A percentile compares a stretch with the other conserved stretches of the same genome.
phyloP scores from a whole-genome alignment of 2,888 invertebrate genomes.

The Leptarthrus brevirostris region DNA sequence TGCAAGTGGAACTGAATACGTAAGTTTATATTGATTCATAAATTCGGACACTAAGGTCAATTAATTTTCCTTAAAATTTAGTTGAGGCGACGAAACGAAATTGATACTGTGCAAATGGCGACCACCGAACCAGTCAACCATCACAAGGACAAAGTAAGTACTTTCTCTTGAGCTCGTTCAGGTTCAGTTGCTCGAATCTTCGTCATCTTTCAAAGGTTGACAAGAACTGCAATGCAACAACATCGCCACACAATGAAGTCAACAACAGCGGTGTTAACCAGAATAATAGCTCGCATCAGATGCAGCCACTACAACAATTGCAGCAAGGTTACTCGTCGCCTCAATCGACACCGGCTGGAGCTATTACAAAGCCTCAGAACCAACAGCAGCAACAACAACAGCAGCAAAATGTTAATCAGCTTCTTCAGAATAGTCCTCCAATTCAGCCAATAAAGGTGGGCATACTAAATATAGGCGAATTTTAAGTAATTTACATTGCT shows the following conservation, averaged over 20 bases:
- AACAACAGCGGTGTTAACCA: slow-evolving; percentile 61
- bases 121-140: slow-evolving; percentile 73
- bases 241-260: slow-evolving; percentile 62
- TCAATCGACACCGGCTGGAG: slow-evolving; percentile 21
- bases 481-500: neutral
- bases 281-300: slow-evolving; percentile 63
- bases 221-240: slow-evolving; percentile 78
- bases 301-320: slow-evolving; percentile 60
- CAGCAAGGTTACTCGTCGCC: slow-evolving; percentile 43
- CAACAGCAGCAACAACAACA: too few relatives aligned
- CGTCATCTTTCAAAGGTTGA: slow-evolving; percentile 69
- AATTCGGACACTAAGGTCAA: neutral
- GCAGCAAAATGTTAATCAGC: slow-evolving; percentile 33
- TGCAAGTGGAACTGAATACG: slow-evolving; percentile 67
- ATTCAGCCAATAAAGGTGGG: slow-evolving; percentile 59
- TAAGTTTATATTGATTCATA: slow-evolving; percentile 55
- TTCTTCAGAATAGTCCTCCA: slow-evolving; percentile 54
- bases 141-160: slow-evolving; percentile 67
- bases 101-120: slow-evolving; percentile 73
- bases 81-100: slow-evolving; percentile 74
- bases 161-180: slow-evolving; percentile 58
- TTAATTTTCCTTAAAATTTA: slow-evolving; percentile 59
- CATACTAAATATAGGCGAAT: slow-evolving; percentile 5
- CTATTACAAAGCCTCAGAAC: slow-evolving; percentile 21
- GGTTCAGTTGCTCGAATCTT: slow-evolving; percentile 55